Conservation (phyloP, 92 coral and sea anemone species). For the Galaxea fascicularis region DNA sequence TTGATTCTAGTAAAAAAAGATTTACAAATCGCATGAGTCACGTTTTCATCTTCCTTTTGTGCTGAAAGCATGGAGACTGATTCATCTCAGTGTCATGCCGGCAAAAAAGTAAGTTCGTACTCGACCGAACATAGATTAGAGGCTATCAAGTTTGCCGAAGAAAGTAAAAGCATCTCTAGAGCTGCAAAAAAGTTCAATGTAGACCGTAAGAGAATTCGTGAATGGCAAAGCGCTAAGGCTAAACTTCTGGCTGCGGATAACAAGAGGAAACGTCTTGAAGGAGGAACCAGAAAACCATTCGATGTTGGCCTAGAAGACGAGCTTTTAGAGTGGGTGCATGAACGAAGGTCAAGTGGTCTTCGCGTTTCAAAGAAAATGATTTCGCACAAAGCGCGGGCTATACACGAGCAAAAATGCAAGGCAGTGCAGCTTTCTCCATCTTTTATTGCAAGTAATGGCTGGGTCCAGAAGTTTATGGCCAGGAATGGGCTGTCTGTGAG, state of each 20-base stretch:
- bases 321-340: conserved; percentile 45
- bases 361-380: conserved; percentile 55
- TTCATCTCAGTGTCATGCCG: too few relatives aligned
- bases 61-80: too few relatives aligned
- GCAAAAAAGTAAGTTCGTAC: neutral
- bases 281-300: conserved; percentile 51
- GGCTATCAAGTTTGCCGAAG: conserved; percentile 49
- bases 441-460: too few relatives aligned
- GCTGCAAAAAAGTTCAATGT: conserved; percentile 45
- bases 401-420: conserved; percentile 54
- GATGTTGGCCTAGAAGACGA: conserved; percentile 39
- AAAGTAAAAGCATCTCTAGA: conserved; percentile 46
- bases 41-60: too few relatives aligned
- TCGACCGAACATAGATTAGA: conserved; percentile 53
- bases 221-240: conserved; percentile 43
- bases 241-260: conserved; percentile 37
- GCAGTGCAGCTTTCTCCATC: too few relatives aligned
- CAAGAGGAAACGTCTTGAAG: conserved; percentile 56
- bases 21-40: too few relatives aligned
- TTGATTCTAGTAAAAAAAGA: too few relatives aligned
- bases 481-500: too few relatives aligned
- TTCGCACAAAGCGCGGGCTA: conserved; percentile 40
- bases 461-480: too few relatives aligned
- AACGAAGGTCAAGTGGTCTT: conserved; percentile 38
- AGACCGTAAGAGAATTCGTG: conserved; percentile 57